A percentile compares a stretch with the other conserved stretches of the same genome.
phyloP scores from a whole-genome alignment of 2,797 vertebrate genomes.

The Phaenicophaeus curvirostris region DNA sequence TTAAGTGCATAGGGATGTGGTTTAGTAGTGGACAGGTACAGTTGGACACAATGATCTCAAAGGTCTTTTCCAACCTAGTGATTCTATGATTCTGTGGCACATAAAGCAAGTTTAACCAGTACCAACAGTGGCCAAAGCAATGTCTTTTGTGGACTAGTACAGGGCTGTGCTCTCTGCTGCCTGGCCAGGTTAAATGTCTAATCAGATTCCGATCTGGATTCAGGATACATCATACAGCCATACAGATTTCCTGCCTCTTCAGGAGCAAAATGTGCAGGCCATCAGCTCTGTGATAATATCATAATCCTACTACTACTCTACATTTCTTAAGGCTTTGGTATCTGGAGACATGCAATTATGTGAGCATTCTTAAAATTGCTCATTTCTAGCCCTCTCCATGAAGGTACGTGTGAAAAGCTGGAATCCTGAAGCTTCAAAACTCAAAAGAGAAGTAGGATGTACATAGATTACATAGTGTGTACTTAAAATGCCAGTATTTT shows the following conservation, averaged over 20 bases:
- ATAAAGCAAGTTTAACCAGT: neutral
- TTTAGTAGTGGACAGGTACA: no score
- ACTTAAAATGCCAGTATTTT: neutral
- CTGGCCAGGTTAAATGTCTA: neutral
- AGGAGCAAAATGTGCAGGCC: neutral
- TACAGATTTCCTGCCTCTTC: neutral
- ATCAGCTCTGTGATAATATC: neutral
- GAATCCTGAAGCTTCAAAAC: neutral
- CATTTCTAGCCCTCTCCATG: neutral
- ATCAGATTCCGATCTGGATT: neutral
- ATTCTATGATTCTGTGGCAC: no score
- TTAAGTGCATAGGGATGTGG: no score
- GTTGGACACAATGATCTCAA: no score
- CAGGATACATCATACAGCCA: no score
- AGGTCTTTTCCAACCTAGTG: no score
- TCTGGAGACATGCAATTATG: neutral
- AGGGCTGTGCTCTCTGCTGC: neutral
- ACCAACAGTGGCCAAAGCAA: neutral
- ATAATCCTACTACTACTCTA: neutral
- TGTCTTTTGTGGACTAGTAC: neutral
- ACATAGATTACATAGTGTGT: neutral
- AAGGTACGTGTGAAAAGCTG: neutral
- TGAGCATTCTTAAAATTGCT: neutral
- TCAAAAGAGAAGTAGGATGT: neutral
- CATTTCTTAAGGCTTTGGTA: accelerated